Base-by-base conservation (phyloP, 2,113 vertebrate genomes). In the Pterocles orientalis region DNA sequence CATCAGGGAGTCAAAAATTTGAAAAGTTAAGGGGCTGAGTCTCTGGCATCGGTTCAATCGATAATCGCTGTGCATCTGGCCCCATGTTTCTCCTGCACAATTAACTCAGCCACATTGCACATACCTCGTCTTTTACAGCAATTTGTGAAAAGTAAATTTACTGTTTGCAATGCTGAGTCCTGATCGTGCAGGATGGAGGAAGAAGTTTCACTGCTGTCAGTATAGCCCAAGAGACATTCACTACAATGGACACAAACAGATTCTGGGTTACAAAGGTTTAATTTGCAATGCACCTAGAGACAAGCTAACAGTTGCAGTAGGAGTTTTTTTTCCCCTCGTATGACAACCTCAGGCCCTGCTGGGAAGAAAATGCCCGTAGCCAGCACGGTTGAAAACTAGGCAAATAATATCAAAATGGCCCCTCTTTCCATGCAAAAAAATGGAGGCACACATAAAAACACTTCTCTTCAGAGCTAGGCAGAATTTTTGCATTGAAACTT, bases 1-100 rank as follows among this genome's bases (percentile, higher is more conserved):
- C 91, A 91, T 85, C 94, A 95, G 91, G 89, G 95, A 92, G 88
- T 53, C 80, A 36, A 62, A 50, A 73, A 88, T 16, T 81, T 89
- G 82, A 53, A 88, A 90, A 93, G 65, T 89, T 54, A 73, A 94
- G 81, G 86, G 90, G 88, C 77, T 89, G 77, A 82, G 58, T 50
- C 86, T 71, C 81, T 92, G 91, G 94, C 95, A 88, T 12, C 15
- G 2, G 90, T 92, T 95, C 94, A 91, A 43, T 82, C 12, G 1
- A 78, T 85, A 95, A 91, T 60, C 19, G 0, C 82, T 31, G 17
- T 23, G 82, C 68, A 71, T 85, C 76, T 93, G 90, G 86, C 81
- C 90, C 92, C 53, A 2, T 0, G n/a, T 65, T 87, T 51, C 91
- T 92, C 76, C 73, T 54, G 73, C 66, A 57, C 90, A 86, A 87